phyloP scores from a whole-genome alignment of 2,113 vertebrate species.

The Motacilla alba region DNA sequence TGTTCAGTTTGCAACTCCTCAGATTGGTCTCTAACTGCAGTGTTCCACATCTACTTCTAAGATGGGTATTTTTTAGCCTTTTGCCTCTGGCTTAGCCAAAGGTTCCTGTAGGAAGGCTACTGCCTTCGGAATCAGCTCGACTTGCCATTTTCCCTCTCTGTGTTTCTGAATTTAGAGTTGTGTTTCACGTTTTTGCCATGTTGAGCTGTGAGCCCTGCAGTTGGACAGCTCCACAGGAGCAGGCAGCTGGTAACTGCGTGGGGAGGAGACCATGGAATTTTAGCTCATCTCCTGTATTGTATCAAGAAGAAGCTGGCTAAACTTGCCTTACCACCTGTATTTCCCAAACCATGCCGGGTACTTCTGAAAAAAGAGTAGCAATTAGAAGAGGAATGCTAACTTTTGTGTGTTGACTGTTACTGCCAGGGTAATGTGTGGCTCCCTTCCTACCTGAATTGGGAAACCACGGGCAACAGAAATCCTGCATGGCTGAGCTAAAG shows the following conservation, averaged over 20 bases:
- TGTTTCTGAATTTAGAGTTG: not conserved
- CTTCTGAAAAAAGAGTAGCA: not conserved
- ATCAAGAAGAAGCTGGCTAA: not conserved
- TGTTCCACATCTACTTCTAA: not conserved
- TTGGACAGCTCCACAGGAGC: not conserved
- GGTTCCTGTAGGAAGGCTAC: not conserved
- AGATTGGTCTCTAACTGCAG: not conserved
- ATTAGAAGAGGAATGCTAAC: not conserved
- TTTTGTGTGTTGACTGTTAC: not conserved
- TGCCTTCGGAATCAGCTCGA: not conserved
- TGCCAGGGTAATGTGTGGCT: not conserved
- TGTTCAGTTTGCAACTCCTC: not conserved
- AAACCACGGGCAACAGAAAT: not conserved
- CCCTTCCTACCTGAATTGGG: not conserved
- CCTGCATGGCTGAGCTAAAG: not conserved
- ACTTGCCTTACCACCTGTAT: not conserved
- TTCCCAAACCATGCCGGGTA: not conserved
- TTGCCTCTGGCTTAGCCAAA: not conserved
- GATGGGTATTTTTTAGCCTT: not conserved
- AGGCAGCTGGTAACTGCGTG: not conserved
- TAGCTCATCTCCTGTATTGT: not conserved
- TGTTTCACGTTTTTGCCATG: accelerated
- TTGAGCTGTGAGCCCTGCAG: not conserved
- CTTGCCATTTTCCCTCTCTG: not conserved
- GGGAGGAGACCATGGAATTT: not conserved